Conservation (phyloP, 2,113 vertebrate genomes). For the Tyrannus savana region DNA sequence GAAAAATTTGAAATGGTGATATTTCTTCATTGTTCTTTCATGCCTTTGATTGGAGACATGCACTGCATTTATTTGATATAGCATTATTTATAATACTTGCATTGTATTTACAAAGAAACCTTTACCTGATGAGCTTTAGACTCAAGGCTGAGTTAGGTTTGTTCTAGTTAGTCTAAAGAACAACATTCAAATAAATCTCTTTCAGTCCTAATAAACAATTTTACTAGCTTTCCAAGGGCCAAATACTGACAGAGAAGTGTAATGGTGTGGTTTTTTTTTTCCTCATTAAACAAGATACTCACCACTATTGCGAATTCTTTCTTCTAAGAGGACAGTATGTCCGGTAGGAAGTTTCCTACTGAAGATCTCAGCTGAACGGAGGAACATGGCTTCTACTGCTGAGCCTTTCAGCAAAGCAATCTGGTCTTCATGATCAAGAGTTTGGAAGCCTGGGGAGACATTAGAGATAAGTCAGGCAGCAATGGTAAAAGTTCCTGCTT, state of each 20-base stretch:
- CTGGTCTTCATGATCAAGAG: slow-evolving; percentile 95
- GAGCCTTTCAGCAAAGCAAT: slow-evolving; percentile 97
- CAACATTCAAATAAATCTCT: neutral
- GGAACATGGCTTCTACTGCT: slow-evolving; percentile 97
- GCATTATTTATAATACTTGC: neutral
- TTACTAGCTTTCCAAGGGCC: neutral
- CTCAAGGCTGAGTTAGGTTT: neutral
- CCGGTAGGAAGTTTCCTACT: slow-evolving; percentile 88
- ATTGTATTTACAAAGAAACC: slow-evolving; percentile 1
- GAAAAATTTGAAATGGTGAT: neutral
- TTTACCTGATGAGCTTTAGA: slow-evolving; percentile 27
- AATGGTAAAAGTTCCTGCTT: neutral
- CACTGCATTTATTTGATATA: neutral
- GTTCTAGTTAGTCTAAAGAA: neutral
- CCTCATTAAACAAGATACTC: slow-evolving; percentile 28
- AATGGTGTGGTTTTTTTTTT: neutral
- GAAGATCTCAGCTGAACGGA: slow-evolving; percentile 95
- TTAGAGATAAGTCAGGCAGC: neutral
- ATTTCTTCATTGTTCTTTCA: neutral
- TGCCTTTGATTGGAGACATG: neutral
- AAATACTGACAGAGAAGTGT: neutral
- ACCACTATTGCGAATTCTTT: slow-evolving; percentile 95
- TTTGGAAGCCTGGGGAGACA: slow-evolving; percentile 85
- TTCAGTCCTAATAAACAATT: neutral
- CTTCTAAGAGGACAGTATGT: slow-evolving; percentile 87